Evolutionary conservation across 2,113 vertebrate genomes (phyloP), one percentile per base, ranked within the genome.

Genomic region (Rhadina sibilatrix): DNA sequence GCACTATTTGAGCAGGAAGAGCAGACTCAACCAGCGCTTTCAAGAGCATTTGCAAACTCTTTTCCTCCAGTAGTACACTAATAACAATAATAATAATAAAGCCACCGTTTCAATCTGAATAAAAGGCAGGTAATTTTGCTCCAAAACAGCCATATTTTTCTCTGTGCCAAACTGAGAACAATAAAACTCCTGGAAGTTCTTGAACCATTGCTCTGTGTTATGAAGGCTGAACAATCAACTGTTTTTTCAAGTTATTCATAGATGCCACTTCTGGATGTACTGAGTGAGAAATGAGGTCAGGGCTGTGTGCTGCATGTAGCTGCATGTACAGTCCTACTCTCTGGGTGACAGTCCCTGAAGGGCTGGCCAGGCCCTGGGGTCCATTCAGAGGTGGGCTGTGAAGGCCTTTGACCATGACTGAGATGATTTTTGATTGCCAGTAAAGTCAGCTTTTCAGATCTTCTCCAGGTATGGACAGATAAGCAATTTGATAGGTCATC

Each of bases 1-100:
- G 70, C 72, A 66, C 25, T 87, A 56, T 75, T 94, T 71, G 60
- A 92, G 50, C 65, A 89, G 77, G 81, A 91, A 94, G 68, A 90
- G 47, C 46, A 89, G 90, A 86, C 42, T 85, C 38, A 44, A 80
- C 30, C 82, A 87, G 44, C 15, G 21, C 64, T 90, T 88, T 74
- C 30, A 81, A 70, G 63, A 92, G 63, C 35, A 24, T 66, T 50
- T 33, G 82, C 78, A 90, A 66, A 33, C 65, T 81, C 47, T 83
- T 83, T 86, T 86, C 52, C n/a, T 75, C n/a, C 22, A 56, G 10
- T n/a, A 71, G 66, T 22, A 46, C 50, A 52, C 61, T 76, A 74
- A 87, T n/a, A 83, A 44, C 24, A 83, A 61, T 61, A 44, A 31
- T 77, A 63, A 83, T 30, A 79, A 82, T 19, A 42, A 49, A 50